These are phyloP conservation scores for Cettia cetti DNA, from an alignment of 2,113 vertebrate species.

Conservation along the genomic window DNA sequence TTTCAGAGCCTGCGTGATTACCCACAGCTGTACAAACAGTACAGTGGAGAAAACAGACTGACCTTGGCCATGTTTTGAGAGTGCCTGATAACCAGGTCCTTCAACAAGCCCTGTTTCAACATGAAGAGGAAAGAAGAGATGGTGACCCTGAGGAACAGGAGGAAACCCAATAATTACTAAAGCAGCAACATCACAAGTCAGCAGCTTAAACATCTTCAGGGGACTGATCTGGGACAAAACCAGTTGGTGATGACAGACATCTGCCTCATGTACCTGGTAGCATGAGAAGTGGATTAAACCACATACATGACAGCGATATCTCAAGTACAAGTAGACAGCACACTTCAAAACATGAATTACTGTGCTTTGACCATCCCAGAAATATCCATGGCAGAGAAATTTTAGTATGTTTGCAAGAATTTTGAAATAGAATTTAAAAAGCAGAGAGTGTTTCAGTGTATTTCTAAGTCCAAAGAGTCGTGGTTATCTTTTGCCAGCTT, in stretches of 20 bases:
- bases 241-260: not conserved
- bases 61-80: conserved; percentile 61
- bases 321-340: not conserved
- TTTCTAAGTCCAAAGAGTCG: not conserved
- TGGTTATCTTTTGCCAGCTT: not conserved
- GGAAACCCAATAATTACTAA: not conserved
- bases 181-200: not conserved
- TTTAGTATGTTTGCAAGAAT: not conserved
- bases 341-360: not conserved
- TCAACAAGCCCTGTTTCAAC: conserved; percentile 24
- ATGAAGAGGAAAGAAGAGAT: conserved; percentile 25
- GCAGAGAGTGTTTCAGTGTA: not conserved
- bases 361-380: not conserved
- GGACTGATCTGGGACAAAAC: not conserved
- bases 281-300: not conserved
- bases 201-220: not conserved
- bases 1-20: conserved; percentile 50
- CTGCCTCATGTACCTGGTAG: not conserved
- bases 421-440: not conserved
- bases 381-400: not conserved
- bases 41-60: conserved; percentile 52
- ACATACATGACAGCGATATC: not conserved
- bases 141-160: not conserved
- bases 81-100: conserved; percentile 56
- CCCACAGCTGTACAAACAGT: conserved; percentile 65